Conservation (phyloP, 2,797 vertebrate genomes). For the Falco peregrinus region DNA sequence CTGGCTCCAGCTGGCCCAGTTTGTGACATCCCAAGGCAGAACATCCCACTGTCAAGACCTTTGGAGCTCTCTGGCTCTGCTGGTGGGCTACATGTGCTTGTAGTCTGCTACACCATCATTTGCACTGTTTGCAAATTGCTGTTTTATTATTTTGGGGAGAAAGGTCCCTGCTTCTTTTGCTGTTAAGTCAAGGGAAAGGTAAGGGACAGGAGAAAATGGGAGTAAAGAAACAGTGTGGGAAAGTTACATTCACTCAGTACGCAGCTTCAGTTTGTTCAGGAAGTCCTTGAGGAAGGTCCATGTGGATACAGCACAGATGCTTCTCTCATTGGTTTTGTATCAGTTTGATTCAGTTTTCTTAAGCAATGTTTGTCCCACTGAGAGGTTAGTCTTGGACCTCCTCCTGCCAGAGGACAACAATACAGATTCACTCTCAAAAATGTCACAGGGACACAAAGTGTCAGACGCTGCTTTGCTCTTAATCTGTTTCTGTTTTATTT, state of each 20-base stretch:
- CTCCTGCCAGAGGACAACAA: not conserved
- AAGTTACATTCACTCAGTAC: fast-evolving
- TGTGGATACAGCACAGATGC: not conserved
- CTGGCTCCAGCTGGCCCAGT: not conserved
- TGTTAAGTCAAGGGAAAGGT: not conserved
- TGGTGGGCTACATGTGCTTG: too few species aligned
- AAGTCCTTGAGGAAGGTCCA: too few species aligned
- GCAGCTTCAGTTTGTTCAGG: not conserved
- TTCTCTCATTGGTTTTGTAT: not conserved
- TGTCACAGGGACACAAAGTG: not conserved
- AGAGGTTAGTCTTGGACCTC: not conserved
- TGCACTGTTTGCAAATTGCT: not conserved
- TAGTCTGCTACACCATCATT: not conserved
- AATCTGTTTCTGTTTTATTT: not conserved
- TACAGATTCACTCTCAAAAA: not conserved
- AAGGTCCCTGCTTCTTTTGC: not conserved
- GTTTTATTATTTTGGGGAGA: not conserved
- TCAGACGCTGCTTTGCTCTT: not conserved
- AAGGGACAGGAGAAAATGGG: not conserved
- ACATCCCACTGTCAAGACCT: not conserved
- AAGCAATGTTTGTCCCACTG: fast-evolving
- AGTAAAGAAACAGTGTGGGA: not conserved
- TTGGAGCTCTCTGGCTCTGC: not conserved
- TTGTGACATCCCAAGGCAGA: not conserved
- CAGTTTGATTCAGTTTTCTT: not conserved